Percentiles rank a stretch among this genome's conserved stretches.
These are phyloP conservation scores for Pyrrhosoma nymphula DNA, from an alignment of 2,888 invertebrate species.

Conservation along the genomic window DNA sequence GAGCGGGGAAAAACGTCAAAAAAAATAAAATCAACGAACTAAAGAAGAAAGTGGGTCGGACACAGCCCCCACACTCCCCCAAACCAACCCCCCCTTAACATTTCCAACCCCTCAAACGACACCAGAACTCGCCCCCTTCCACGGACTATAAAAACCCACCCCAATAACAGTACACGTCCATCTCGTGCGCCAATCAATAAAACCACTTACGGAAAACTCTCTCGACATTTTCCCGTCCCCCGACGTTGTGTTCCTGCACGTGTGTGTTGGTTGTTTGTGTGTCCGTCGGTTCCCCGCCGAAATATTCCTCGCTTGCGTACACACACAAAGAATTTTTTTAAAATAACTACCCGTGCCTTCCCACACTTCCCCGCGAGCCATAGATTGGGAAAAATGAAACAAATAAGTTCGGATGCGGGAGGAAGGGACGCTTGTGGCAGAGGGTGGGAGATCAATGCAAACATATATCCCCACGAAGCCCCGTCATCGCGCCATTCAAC, in stretches of 20 bases:
- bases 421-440: background rate
- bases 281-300: too few species aligned
- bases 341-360: background rate
- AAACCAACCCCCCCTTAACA: background rate
- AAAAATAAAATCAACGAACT: background rate
- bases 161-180: background rate
- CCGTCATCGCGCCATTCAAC: background rate
- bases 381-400: constrained; percentile 29
- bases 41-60: background rate
- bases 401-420: background rate
- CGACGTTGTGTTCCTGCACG: background rate
- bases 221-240: background rate
- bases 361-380: background rate
- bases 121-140: background rate
- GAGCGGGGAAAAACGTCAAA: background rate
- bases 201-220: background rate
- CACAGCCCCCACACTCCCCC: background rate
- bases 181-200: background rate
- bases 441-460: background rate
- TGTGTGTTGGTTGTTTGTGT: background rate
- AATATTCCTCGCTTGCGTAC: too few species aligned
- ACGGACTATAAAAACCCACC: background rate
- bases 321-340: too few species aligned
- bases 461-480: background rate
- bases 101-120: background rate